These are phyloP conservation scores for Tachina lurida DNA, from an alignment of 2,888 invertebrate species.

Conservation along the genomic window DNA sequence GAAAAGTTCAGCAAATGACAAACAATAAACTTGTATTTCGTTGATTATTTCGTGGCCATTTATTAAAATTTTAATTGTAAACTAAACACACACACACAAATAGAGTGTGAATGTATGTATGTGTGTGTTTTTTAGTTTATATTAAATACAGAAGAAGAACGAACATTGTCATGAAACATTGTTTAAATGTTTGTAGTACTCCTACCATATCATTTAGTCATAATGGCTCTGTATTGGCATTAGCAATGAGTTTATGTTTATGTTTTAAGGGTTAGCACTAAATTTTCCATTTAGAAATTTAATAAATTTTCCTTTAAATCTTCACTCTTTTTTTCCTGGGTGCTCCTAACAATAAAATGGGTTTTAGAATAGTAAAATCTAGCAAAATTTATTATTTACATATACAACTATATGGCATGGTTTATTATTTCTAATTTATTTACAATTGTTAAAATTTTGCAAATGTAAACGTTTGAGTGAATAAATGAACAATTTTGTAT, in stretches of 20 bases:
- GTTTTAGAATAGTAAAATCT: neutral
- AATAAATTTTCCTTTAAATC: neutral
- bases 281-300: neutral
- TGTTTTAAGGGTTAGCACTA: neutral
- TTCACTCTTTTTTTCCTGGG: neutral
- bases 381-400: constrained; percentile 30
- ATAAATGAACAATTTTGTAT: constrained; percentile 38
- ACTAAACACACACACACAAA: constrained; percentile 19
- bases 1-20: constrained; percentile 46
- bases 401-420: neutral
- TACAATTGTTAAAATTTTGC: constrained; percentile 47
- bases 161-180: constrained; percentile 47
- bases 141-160: constrained; percentile 11
- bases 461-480: constrained; percentile 20
- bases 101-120: neutral
- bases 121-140: neutral
- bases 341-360: neutral
- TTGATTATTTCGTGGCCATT: constrained; percentile 54
- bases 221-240: constrained; percentile 22
- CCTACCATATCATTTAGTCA: constrained; percentile 11
- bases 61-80: constrained; percentile 58
- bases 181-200: constrained; percentile 41
- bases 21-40: constrained; percentile 54
- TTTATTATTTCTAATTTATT: constrained; percentile 59
- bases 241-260: neutral